A percentile compares a stretch with the other conserved stretches of the same genome.
phyloP scores from a whole-genome alignment of 2,113 vertebrate genomes.

The Centropus unirufus region DNA sequence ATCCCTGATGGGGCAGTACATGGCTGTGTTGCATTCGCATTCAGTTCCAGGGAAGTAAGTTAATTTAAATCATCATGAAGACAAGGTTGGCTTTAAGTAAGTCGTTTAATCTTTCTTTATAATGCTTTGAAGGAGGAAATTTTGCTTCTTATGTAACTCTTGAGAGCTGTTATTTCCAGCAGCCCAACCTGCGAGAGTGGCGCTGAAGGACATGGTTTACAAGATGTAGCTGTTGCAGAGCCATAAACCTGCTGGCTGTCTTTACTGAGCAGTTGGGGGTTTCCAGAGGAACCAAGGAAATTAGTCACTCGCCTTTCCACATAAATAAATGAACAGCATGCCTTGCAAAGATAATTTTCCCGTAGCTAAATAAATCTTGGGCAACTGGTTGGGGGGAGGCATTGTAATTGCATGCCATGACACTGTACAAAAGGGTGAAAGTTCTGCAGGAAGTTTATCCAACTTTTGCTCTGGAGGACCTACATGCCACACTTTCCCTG shows the following conservation, averaged over 20 bases:
- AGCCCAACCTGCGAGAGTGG: background rate
- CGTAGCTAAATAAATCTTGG: accelerated
- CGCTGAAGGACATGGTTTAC: background rate
- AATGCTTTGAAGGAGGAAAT: background rate
- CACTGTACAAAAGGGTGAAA: accelerated
- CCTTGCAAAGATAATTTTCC: background rate
- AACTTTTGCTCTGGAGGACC: background rate
- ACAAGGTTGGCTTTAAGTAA: background rate
- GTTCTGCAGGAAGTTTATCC: background rate
- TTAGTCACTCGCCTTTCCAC: background rate
- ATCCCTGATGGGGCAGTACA: accelerated
- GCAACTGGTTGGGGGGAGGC: background rate
- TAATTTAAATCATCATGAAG: background rate
- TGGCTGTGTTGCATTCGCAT: accelerated
- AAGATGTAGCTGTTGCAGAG: background rate
- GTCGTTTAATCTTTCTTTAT: background rate
- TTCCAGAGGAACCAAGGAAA: background rate
- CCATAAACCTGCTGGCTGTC: accelerated
- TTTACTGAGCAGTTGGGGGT: background rate
- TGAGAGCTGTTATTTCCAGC: background rate
- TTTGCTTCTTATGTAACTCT: background rate
- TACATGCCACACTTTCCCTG: accelerated
- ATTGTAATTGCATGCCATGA: accelerated
- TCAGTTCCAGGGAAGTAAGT: background rate
- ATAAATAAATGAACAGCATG: background rate